Evolutionary conservation across 2,888 invertebrate genomes (phyloP).

Genomic region (Caenorhabditis sp.): DNA sequence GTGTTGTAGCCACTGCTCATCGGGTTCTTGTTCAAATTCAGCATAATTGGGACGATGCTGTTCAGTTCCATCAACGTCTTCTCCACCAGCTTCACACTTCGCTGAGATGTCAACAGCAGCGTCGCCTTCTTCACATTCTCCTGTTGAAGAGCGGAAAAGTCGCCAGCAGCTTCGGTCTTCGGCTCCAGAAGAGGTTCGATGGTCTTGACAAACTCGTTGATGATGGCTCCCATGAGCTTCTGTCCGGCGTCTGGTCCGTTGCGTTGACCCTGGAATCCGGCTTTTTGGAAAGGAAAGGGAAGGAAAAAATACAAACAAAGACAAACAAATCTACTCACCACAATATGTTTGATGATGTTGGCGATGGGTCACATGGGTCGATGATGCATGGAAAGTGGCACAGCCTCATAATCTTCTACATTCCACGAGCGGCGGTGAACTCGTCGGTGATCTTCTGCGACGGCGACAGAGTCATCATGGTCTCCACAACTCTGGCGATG

Average conservation of each 20-base stretch:
- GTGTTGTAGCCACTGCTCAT: slow-evolving; percentile 27
- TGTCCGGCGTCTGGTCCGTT: slow-evolving; percentile 42
- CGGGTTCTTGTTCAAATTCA: slow-evolving; percentile 48
- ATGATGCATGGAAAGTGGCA: too few relatives aligned
- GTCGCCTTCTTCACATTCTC: slow-evolving; percentile 15
- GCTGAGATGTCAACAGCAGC: slow-evolving; percentile 46
- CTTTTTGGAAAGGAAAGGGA: slow-evolving; percentile 30
- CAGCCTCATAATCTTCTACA: too few relatives aligned
- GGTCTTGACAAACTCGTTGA: slow-evolving; percentile 50
- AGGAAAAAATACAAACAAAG: too few relatives aligned
- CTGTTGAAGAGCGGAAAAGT: slow-evolving; percentile 30
- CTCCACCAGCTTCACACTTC: slow-evolving; percentile 45
- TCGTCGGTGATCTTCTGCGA: too few relatives aligned
- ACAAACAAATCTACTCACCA: too few relatives aligned
- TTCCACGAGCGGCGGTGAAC: too few relatives aligned
- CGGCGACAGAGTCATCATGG: too few relatives aligned
- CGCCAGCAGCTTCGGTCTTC: slow-evolving; percentile 12
- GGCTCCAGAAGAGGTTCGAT: slow-evolving; percentile 49
- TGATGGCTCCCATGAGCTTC: slow-evolving; percentile 56
- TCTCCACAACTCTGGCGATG: too few relatives aligned
- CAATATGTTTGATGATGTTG: too few relatives aligned
- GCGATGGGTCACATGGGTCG: too few relatives aligned
- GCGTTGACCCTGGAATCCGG: slow-evolving; percentile 47
- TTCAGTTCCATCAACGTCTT: slow-evolving; percentile 58
- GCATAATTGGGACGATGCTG: slow-evolving; percentile 60